Conservation (phyloP, 2,797 vertebrate species). For the Hydrolagus colliei region DNA sequence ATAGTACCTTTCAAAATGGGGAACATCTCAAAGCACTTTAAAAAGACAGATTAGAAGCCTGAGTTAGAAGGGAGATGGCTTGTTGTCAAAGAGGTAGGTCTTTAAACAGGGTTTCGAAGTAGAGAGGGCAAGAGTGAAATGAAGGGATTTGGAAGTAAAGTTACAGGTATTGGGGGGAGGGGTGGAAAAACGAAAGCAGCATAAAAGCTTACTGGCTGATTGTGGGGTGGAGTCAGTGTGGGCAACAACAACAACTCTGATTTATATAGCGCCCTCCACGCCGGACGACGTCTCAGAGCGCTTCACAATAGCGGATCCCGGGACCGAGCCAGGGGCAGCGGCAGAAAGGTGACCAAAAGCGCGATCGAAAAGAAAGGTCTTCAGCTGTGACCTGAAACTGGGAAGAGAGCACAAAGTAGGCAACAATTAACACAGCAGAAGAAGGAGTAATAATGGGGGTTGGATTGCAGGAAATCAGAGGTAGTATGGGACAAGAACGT, state of each 20-base stretch:
- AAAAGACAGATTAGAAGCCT: too few species aligned
- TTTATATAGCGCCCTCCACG: too few species aligned
- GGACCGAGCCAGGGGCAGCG: too few species aligned
- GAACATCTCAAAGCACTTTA: neutral
- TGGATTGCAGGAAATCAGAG: neutral
- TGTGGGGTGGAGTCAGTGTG: neutral
- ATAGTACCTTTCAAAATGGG: neutral
- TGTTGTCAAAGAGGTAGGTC: neutral
- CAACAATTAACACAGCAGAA: neutral
- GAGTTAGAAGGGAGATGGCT: neutral
- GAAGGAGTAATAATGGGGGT: neutral
- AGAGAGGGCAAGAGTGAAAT: neutral
- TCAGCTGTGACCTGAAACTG: too few species aligned
- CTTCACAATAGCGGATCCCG: too few species aligned
- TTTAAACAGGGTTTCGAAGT: neutral
- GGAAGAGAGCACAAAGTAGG: neutral
- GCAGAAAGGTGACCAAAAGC: too few species aligned
- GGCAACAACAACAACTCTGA: neutral
- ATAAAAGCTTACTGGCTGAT: neutral
- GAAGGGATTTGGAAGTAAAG: neutral
- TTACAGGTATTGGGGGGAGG: neutral
- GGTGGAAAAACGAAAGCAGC: too few species aligned
- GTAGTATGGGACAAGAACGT: neutral
- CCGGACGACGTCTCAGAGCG: too few species aligned
- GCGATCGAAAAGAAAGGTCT: too few species aligned